Conservation (phyloP, 2,797 vertebrate genomes). For the Sandelia bainsii region DNA sequence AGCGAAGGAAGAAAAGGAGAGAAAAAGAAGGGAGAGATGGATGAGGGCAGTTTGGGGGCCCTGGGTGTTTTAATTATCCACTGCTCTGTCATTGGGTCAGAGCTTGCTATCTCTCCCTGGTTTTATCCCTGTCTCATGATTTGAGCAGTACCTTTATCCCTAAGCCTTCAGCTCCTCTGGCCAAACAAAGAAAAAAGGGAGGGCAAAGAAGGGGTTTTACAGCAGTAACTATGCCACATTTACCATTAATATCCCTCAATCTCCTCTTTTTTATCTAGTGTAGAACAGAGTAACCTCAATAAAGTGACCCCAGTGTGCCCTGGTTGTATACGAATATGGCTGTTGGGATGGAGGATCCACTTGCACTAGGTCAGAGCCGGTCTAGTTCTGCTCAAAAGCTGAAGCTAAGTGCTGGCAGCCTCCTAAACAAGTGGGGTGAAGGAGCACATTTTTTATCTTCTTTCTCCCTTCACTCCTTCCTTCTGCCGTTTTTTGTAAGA, state of each 20-base stretch:
- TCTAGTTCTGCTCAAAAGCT: constrained; percentile 68
- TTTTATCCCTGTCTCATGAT: constrained; percentile 87
- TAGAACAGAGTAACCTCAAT: constrained; percentile 80
- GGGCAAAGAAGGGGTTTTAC: constrained; percentile 83
- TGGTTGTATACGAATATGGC: constrained; percentile 71
- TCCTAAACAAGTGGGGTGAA: constrained; percentile 77
- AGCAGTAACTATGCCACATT: constrained; percentile 84
- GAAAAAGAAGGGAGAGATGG: constrained; percentile 80
- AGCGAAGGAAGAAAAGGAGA: constrained; percentile 59
- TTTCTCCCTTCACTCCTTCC: constrained; percentile 56
- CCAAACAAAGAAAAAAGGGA: constrained; percentile 87
- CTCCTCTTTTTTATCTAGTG: constrained; percentile 79
- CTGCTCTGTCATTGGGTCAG: constrained; percentile 82
- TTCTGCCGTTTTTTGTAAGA: constrained; percentile 49
- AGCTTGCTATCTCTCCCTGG: constrained; percentile 82
- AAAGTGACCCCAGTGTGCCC: constrained; percentile 80
- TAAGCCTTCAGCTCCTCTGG: constrained; percentile 87
- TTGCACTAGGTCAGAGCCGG: constrained; percentile 64
- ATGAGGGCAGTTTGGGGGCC: constrained; percentile 84
- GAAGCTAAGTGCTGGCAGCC: constrained; percentile 73
- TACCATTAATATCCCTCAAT: constrained; percentile 87
- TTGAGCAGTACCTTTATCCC: constrained; percentile 87
- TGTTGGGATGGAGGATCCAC: constrained; percentile 72
- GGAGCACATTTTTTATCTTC: constrained; percentile 64
- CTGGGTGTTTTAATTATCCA: constrained; percentile 89